Evolutionary conservation across 2,113 vertebrate genomes (phyloP).

Genomic region (Odobenus rosmarus): DNA sequence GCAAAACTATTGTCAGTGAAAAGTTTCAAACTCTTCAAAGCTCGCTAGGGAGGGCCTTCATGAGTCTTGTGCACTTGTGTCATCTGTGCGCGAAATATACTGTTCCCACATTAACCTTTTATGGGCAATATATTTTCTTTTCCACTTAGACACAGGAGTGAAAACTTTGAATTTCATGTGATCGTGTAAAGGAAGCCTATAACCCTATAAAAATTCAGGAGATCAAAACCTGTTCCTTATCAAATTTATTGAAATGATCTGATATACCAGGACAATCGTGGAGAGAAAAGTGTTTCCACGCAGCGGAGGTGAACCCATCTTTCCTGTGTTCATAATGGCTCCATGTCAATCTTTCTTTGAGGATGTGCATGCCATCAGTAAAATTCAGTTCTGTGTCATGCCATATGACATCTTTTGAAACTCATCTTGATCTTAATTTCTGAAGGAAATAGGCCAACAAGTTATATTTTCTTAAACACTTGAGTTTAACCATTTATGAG

Average conservation of each 20-base stretch:
- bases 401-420: not conserved
- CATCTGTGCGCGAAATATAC: fast-evolving
- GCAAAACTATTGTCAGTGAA: not conserved
- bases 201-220: not conserved
- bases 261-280: not conserved
- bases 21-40: not conserved
- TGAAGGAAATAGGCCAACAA: not conserved
- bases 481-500: not conserved
- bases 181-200: not conserved
- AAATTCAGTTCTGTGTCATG: not conserved
- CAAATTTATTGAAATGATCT: not conserved
- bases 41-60: not conserved
- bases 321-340: too few species aligned
- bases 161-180: not conserved
- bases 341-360: not conserved
- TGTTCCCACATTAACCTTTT: not conserved
- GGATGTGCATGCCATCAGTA: not conserved
- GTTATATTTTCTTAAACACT: not conserved
- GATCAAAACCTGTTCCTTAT: not conserved
- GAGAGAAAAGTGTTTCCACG: fast-evolving
- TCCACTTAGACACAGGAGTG: not conserved
- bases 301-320: fast-evolving
- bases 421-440: not conserved
- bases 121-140: not conserved
- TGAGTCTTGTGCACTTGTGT: not conserved